Conservation (phyloP, 2,113 vertebrate species). For the Clarias batrachus region DNA sequence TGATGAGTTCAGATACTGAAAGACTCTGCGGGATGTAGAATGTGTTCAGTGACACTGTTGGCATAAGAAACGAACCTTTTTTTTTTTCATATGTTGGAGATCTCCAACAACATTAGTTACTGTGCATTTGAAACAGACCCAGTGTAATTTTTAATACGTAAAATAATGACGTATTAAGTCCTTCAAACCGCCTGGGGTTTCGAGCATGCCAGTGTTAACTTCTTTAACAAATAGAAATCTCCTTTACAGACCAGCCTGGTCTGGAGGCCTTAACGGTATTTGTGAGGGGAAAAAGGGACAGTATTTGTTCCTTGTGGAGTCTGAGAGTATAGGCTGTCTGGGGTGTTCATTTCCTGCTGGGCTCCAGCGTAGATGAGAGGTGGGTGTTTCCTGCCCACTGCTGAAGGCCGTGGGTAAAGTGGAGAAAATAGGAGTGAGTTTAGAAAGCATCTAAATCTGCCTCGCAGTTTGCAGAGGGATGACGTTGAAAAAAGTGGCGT, state of each 20-base stretch:
- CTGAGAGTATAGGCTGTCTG: conserved; percentile 57
- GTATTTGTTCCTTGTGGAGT: conserved; percentile 54
- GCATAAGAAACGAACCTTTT: not conserved
- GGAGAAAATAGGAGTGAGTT: conserved; percentile 45
- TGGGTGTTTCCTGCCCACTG: conserved; percentile 55
- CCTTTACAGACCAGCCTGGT: conserved; percentile 26
- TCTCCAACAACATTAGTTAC: not conserved
- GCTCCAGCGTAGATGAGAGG: conserved; percentile 58
- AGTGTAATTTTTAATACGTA: not conserved
- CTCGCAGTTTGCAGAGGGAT: conserved; percentile 46
- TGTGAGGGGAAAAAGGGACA: conserved; percentile 29
- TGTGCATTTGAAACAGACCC: not conserved
- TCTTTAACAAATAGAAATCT: conserved; percentile 44
- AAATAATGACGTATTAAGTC: not conserved
- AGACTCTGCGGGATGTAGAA: not conserved
- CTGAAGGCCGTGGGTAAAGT: conserved; percentile 25
- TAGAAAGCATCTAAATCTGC: conserved; percentile 52
- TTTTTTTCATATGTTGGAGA: not conserved
- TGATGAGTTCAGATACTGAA: not conserved
- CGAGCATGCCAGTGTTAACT: not conserved
- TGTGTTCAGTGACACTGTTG: not conserved
- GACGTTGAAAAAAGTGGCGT: conserved; percentile 26
- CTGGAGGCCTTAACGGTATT: conserved; percentile 34
- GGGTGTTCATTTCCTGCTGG: conserved; percentile 58
- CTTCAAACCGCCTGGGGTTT: not conserved